Percentiles rank a stretch among this genome's conserved stretches.
Conservation (phyloP, 2,888 invertebrate genomes). For the Agonum fuliginosum region DNA sequence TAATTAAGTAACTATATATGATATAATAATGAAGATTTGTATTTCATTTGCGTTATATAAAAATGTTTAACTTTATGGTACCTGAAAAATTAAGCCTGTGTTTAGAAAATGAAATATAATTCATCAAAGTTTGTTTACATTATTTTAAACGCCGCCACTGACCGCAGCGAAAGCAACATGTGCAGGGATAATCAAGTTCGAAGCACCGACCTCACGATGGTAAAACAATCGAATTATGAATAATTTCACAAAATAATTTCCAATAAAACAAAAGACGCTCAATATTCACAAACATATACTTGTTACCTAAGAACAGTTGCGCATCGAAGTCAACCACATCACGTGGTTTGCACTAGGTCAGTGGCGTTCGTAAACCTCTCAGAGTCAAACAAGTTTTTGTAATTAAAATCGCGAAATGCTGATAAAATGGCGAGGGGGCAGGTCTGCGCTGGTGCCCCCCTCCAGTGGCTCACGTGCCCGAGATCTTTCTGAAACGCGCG, state of each 20-base stretch:
- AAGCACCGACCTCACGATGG: not conserved
- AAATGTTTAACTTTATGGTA: too few species aligned
- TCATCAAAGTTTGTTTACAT: too few species aligned
- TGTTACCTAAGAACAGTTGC: not conserved
- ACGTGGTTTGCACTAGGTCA: slow-evolving; percentile 6
- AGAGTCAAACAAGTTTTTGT: slow-evolving; percentile 25
- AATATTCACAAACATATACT: slow-evolving; percentile 28
- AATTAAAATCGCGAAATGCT: slow-evolving; percentile 9
- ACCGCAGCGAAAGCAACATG: not conserved
- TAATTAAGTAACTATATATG: too few species aligned
- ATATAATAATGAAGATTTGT: too few species aligned
- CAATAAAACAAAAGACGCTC: slow-evolving; percentile 34
- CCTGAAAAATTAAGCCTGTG: too few species aligned
- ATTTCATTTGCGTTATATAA: too few species aligned
- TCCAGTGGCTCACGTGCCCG: slow-evolving; percentile 13
- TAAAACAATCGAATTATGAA: slow-evolving; percentile 37
- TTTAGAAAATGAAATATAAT: too few species aligned
- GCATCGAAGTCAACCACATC: not conserved
- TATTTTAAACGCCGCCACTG: slow-evolving; percentile 29
- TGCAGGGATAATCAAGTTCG: slow-evolving; percentile 11
- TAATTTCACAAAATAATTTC: slow-evolving; percentile 38
- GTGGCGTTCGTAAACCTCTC: slow-evolving; percentile 12
- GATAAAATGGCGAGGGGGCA: slow-evolving; percentile 19
- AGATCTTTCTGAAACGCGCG: slow-evolving; percentile 25
- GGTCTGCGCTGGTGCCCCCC: not conserved